A percentile compares a stretch with the other conserved stretches of the same genome.
Conservation (phyloP, 1,140 invertebrate genomes). For the Penaeus japonicus region DNA sequence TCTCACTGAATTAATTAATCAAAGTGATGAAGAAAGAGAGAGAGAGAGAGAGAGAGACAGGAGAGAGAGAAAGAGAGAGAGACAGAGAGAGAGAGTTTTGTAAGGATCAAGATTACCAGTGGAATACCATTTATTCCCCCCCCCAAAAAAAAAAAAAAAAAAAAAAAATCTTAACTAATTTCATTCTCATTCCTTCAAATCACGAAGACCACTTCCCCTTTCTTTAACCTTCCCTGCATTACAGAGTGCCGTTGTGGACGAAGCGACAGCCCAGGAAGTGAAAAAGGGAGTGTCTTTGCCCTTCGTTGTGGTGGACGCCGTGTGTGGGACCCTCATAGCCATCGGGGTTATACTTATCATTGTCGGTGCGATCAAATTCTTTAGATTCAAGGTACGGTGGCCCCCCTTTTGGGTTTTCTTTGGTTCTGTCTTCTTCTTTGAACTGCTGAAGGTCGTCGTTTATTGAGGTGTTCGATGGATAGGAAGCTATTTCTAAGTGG, state of each 20-base stretch:
- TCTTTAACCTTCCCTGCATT: neutral
- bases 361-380: neutral
- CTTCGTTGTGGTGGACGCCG: slow-evolving; percentile 24
- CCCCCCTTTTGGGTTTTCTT: no score
- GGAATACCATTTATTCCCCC: neutral
- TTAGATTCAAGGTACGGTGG: neutral
- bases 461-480: neutral
- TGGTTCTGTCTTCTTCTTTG: no score
- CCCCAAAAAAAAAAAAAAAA: neutral
- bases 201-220: neutral
- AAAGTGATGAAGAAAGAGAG: no score
- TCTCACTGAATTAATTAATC: no score
- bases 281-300: neutral
- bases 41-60: no score
- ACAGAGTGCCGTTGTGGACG: slow-evolving; percentile 23
- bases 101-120: neutral
- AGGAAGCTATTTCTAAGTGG: neutral
- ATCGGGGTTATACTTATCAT: neutral
- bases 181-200: neutral
- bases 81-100: no score
- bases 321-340: slow-evolving; percentile 16
- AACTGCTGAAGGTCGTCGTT: neutral
- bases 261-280: neutral
- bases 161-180: no score
- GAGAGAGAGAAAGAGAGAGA: no score